A percentile compares a stretch with the other conserved stretches of the same genome.
These are phyloP conservation scores for Adelognathus sp. DNA, from an alignment of 2,888 invertebrate species.

Conservation along the genomic window DNA sequence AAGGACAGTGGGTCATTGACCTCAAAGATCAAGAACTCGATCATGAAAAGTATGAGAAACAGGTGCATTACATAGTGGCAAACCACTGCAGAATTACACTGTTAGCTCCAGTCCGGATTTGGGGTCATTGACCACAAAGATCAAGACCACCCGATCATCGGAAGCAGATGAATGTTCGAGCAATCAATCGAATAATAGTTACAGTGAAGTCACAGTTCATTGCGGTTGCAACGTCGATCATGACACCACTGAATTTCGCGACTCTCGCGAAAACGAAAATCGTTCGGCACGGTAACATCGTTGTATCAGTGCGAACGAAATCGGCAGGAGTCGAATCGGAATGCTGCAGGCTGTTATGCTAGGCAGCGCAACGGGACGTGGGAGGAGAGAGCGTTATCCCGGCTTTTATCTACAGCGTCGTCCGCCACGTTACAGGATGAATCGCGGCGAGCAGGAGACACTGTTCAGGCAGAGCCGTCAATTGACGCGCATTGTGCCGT, in stretches of 20 bases:
- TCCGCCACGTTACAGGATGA: slow-evolving; percentile 81
- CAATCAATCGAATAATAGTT: no score
- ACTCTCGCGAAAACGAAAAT: slow-evolving; percentile 13
- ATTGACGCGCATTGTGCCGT: slow-evolving; percentile 78
- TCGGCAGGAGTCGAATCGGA: slow-evolving; percentile 62
- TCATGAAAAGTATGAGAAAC: no score
- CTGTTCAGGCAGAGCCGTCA: slow-evolving; percentile 85
- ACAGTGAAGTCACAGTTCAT: no score
- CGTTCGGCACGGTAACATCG: slow-evolving; percentile 8
- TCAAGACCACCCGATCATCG: no score
- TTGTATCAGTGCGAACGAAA: slow-evolving; percentile 36
- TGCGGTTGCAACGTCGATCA: slow-evolving; percentile 23
- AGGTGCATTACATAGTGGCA: no score
- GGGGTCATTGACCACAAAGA: no score
- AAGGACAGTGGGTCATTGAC: background rate
- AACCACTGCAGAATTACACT: no score
- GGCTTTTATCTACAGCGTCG: slow-evolving; percentile 70
- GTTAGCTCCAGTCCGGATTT: no score
- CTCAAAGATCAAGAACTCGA: background rate
- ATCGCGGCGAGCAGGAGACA: slow-evolving; percentile 85
- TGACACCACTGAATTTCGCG: slow-evolving; percentile 8
- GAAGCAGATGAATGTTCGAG: no score
- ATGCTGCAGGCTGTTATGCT: slow-evolving; percentile 77
- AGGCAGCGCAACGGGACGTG: slow-evolving; percentile 74
- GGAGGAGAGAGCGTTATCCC: slow-evolving; percentile 74